Base-by-base conservation (phyloP, 2,888 invertebrate genomes). In the Fragum fragum region DNA sequence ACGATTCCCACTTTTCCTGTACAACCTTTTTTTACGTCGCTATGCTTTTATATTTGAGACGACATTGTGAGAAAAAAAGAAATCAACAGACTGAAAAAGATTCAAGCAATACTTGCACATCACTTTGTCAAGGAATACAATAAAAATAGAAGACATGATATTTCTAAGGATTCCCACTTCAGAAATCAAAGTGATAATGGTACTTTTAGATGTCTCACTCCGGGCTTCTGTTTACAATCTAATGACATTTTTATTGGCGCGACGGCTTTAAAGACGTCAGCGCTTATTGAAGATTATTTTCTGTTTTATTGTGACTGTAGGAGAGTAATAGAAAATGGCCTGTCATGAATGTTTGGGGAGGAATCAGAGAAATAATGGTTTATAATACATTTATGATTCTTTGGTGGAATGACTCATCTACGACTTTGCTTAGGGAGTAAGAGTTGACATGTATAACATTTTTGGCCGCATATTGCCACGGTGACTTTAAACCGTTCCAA, bases 121-220 rank as follows among this genome's bases (percentile, higher is more conserved):
- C 32, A 3, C 9, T 36, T 3, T 36, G 32, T 6, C 32, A 36
- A 36, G 32, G 5, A 36, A 36, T 36, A 3, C 5, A 36, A 36
- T 36, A 36, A 36, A 36, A 36, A 36, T 36, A 36, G 9, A 36
- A 36, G 32, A 36, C 32, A 36, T 6, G 32, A 9, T 9, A 36
- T 36, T 36, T 36, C 32, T 36, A 14, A 47, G 47, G 47, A 47
- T 47, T 47, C 47, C 47, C 47, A 47, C 47, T 47, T 47, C 47
- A 47, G 47, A 47, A 47, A 66, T 66, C 42, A 42, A 66, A 66
- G 66, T 42, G 42, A 39, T 66, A 42, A 42, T 66, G 66, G 66
- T 66, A 66, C 66, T 66, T 66, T 32, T 26, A 21, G 39, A 11
- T 14, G 21, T 42, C 42, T 23, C 14, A 11, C 39, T 14, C 1